Percentiles rank a stretch among this genome's conserved stretches.
Conservation (phyloP, 2,888 invertebrate species). For the Stenodera caucasica region DNA sequence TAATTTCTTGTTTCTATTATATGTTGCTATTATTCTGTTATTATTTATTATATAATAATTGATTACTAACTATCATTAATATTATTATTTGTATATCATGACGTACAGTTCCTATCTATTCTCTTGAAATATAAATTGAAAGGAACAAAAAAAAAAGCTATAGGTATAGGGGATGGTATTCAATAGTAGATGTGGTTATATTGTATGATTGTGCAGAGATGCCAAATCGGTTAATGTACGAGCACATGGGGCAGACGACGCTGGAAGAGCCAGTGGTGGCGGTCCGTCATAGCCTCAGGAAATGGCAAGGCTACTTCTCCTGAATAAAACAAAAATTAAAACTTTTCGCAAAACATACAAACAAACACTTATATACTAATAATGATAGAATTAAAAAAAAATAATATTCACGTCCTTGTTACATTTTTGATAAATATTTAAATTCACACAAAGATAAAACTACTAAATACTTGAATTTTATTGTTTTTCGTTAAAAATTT, state of each 20-base stretch:
- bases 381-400: neutral
- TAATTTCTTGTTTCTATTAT: slow-evolving; percentile 10
- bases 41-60: neutral
- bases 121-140: slow-evolving; percentile 13
- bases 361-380: neutral
- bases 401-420: neutral
- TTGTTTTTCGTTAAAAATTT: no score
- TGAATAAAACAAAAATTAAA: neutral
- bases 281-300: slow-evolving; percentile 46
- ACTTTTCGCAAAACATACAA: neutral
- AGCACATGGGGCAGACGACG: slow-evolving; percentile 43
- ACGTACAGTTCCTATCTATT: slow-evolving; percentile 11
- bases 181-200: slow-evolving; percentile 14
- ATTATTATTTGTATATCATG: slow-evolving; percentile 10
- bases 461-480: no score
- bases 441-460: no score
- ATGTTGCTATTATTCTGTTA: neutral
- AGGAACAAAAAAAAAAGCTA: no score
- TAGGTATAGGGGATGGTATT: neutral
- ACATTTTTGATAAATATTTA: neutral
- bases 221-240: slow-evolving; percentile 41
- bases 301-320: slow-evolving; percentile 46
- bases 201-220: slow-evolving; percentile 44
- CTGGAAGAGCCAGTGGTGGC: slow-evolving; percentile 45
- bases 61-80: slow-evolving; percentile 10